Evolutionary conservation across 1,140 invertebrate genomes (phyloP), one percentile per base, ranked within the genome.

Genomic region (Aporrectodea caliginosa): DNA sequence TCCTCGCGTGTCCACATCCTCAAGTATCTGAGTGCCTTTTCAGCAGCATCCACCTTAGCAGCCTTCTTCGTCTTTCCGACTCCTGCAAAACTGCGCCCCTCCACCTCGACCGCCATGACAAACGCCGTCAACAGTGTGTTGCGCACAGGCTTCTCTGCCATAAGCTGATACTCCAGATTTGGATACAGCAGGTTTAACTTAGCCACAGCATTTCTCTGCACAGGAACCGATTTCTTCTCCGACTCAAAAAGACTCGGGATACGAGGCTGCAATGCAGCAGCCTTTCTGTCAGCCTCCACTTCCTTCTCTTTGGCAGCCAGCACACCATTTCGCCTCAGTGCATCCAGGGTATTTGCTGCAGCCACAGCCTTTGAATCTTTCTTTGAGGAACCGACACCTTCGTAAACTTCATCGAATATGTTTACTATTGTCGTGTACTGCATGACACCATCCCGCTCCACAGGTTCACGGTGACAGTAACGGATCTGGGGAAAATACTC

Each of bases 21-120:
- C 43, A 76, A n/a, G 35, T 76, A 32, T 58, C 29, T 76, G 35
- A 76, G 43, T 58, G 35, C 75, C 43, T 76, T 76, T 58, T 76
- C 75, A 27, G 75, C 75, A 12, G 35, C 75, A 14, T 76, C 75
- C 35, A 76, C 32, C 35, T 76, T 76, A 16, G 75, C 75, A 22
- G 35, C 43, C 29, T 43, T 76, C 43, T 76, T 76, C 29, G 33
- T 76, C 43, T 76, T 76, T 22, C 75, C 75, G 1, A 76, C 75
- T 12, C 33, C 33, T 29, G 35, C 75, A 76, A 35, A 76, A 14
- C 29, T 43, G 29, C 43, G 33, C n/a, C 43, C 75, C 6, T 76
- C 75, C 6, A 76, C 75, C 33, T 16, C 27, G 0, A 76, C 75
- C 12, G 33, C 75, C 12, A 76, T 27, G 16, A 35, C 43, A 31